These are phyloP conservation scores for Nycticorax nycticorax DNA, from an alignment of 2,113 vertebrate genomes.

Conservation along the genomic window DNA sequence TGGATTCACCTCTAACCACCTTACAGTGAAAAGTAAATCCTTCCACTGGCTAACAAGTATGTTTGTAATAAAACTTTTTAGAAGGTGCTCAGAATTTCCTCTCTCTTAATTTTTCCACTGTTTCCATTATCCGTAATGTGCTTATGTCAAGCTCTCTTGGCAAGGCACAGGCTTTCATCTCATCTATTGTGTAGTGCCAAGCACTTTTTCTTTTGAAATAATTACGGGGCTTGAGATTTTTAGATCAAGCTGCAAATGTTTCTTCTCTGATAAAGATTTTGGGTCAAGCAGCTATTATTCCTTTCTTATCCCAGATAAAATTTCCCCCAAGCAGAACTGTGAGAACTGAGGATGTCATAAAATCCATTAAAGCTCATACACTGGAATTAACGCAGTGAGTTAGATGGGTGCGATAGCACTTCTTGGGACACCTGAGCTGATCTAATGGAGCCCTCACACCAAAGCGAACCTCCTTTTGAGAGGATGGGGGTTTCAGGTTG, in stretches of 20 bases:
- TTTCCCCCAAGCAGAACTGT: neutral
- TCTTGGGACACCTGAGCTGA: neutral
- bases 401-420: neutral
- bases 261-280: slow-evolving; percentile 37
- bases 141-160: neutral
- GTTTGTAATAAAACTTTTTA: neutral
- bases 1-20: neutral
- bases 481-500: neutral
- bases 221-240: neutral
- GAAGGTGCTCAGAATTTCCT: neutral
- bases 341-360: neutral
- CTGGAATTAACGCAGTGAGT: neutral
- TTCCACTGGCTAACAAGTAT: neutral
- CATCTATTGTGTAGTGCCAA: neutral
- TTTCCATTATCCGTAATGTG: neutral
- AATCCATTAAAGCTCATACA: neutral
- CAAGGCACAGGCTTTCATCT: neutral
- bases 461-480: neutral
- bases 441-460: neutral
- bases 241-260: slow-evolving; percentile 12
- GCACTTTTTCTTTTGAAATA: neutral
- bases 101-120: neutral
- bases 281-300: neutral
- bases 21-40: neutral
- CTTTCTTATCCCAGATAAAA: neutral